Base-by-base conservation (phyloP, 2,797 vertebrate species). In the Meda fulgida region DNA sequence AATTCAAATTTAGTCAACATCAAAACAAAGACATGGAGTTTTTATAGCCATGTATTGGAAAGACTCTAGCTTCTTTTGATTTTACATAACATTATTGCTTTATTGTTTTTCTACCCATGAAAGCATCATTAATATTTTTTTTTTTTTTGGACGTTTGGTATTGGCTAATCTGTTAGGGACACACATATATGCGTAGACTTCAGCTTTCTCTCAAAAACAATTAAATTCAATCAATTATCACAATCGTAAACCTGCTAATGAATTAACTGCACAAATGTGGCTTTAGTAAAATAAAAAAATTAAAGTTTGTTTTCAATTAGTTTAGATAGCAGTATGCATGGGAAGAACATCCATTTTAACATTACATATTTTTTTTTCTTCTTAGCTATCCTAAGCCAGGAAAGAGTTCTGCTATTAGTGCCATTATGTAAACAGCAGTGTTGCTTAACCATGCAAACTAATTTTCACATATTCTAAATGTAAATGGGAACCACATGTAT, bases 381-480 rank as follows among this genome's bases (percentile, higher is more conserved):
- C 85, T 84, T 72, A 60, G 55, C 55, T 66, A 84, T 21, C 31
- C 60, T 65, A 26, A 31, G 26, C 5, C 60, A 46, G 40, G n/a
- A 46, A 72, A 48, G 14, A 14, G 3, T 71, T 43, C 23, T n/a
- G 38, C 67, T 70, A 38, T 69, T 23, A 7, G 34, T 69, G 36
- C 23, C 3, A 71, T 23, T 2, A n/a, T 40, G 11, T 40, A 11
- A 21, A 67, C 65, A 67, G 7, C 26, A 13, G 2, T 34, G 51
- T 55, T 13, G 21, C 31, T n/a, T 23, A 66, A 48, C 11, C 58
- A 80, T 6, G 14, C 65, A 26, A 14, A 36, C 11, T 48, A 5
- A 43, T 60, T 60, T 72, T 43, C 10, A 46, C 16, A 31, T 21
- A 18, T 18, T 46, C 34, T 18, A 29, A 23, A 19, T 26, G 51